A percentile compares a stretch with the other conserved stretches of the same genome.
phyloP scores from a whole-genome alignment of 2,113 vertebrate species.

The Cervus canadensis region DNA sequence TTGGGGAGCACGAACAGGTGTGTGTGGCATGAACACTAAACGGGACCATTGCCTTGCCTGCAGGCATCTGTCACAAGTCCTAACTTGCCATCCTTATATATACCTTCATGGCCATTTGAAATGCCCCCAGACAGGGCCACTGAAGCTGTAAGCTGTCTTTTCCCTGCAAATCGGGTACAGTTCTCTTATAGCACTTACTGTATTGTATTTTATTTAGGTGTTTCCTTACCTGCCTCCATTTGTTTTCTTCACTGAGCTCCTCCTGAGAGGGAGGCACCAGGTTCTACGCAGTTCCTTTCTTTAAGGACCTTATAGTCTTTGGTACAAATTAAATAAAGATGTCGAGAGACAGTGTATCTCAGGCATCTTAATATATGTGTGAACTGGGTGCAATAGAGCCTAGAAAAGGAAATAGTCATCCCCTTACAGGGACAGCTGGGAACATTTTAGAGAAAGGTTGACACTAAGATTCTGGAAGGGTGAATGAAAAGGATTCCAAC shows the following conservation, averaged over 20 bases:
- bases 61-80: neutral
- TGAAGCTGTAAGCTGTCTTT: neutral
- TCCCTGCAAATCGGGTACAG: fast-evolving
- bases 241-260: neutral
- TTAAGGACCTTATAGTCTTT: neutral
- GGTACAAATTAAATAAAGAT: neutral
- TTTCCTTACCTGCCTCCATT: neutral
- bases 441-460: neutral
- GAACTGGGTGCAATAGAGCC: neutral
- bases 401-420: neutral
- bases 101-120: neutral
- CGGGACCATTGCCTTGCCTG: neutral
- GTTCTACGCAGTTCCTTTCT: neutral
- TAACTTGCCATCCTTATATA: neutral
- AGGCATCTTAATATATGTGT: neutral
- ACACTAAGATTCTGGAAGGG: neutral
- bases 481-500: neutral
- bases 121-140: neutral
- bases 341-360: neutral
- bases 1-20: neutral
- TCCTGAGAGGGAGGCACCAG: neutral
- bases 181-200: neutral
- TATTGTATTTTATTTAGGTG: neutral
- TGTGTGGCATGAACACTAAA: neutral
- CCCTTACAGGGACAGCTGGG: neutral